These are phyloP conservation scores for Spinibarbus caldwelli DNA, from an alignment of 2,797 vertebrate genomes.

Conservation along the genomic window DNA sequence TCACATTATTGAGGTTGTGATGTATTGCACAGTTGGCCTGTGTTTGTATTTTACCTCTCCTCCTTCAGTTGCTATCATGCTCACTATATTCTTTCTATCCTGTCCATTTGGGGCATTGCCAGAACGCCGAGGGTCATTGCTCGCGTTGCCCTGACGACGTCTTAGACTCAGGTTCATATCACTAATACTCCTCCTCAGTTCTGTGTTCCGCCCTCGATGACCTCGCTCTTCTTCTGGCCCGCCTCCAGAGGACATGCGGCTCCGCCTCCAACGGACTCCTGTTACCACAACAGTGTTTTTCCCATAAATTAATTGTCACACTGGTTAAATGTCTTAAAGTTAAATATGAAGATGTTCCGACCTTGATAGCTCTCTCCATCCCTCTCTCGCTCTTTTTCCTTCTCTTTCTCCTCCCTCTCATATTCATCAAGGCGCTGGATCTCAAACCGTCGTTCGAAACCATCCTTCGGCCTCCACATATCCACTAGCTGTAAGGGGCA, in stretches of 20 bases:
- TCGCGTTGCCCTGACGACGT: slow-evolving; percentile 80
- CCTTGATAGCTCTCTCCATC: slow-evolving; percentile 82
- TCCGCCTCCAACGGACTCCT: slow-evolving; percentile 78
- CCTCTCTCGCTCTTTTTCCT: slow-evolving; percentile 80
- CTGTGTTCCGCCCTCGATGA: slow-evolving; percentile 83
- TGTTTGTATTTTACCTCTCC: slow-evolving; percentile 76
- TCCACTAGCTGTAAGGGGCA: slow-evolving; percentile 91
- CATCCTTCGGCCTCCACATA: slow-evolving; percentile 91
- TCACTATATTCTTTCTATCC: slow-evolving; percentile 87
- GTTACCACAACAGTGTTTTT: slow-evolving; percentile 48
- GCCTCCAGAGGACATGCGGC: slow-evolving; percentile 84
- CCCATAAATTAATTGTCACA: background rate
- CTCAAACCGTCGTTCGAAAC: slow-evolving; percentile 90
- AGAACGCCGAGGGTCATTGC: slow-evolving; percentile 65
- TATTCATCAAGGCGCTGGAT: slow-evolving; percentile 86
- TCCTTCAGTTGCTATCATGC: slow-evolving; percentile 81
- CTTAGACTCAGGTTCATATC: slow-evolving; percentile 91
- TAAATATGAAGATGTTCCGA: slow-evolving; percentile 57
- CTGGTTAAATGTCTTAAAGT: background rate
- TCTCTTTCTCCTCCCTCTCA: slow-evolving; percentile 79
- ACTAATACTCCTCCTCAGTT: slow-evolving; percentile 90
- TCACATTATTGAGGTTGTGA: background rate
- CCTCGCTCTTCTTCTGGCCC: slow-evolving; percentile 82
- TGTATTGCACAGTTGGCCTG: background rate
- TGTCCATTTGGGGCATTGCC: slow-evolving; percentile 67